Evolutionary conservation across 2,797 vertebrate species (phyloP).

Genomic region (Dicrostonyx torquatus): DNA sequence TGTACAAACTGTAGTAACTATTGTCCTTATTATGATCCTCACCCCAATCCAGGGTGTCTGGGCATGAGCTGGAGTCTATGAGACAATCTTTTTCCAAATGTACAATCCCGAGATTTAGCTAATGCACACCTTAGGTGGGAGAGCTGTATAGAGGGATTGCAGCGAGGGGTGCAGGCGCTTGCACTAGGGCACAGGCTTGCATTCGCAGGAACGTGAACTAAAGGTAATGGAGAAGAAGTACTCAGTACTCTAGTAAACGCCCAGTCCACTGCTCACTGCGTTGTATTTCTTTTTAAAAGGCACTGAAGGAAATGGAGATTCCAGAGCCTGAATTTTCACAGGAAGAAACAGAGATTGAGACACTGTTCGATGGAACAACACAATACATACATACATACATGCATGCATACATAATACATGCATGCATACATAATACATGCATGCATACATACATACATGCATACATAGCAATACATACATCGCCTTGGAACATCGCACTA

Average conservation of each 20-base stretch:
- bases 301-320: background rate
- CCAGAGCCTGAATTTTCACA: background rate
- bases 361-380: background rate
- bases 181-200: background rate
- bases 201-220: background rate
- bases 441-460: too few species aligned
- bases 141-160: background rate
- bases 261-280: too few species aligned
- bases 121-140: background rate
- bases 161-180: too few species aligned
- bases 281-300: background rate
- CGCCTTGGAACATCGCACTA: background rate
- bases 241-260: background rate
- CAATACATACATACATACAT: too few species aligned
- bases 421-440: too few species aligned
- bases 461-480: background rate
- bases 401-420: too few species aligned
- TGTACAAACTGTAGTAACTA: background rate
- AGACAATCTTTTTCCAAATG: background rate
- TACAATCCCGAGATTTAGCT: background rate
- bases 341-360: constrained; percentile 8
- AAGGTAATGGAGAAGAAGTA: background rate
- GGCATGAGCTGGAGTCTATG: background rate
- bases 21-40: background rate
- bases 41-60: background rate